Evolutionary conservation across 2,888 invertebrate species (phyloP).

Genomic region (Unio pictorum): DNA sequence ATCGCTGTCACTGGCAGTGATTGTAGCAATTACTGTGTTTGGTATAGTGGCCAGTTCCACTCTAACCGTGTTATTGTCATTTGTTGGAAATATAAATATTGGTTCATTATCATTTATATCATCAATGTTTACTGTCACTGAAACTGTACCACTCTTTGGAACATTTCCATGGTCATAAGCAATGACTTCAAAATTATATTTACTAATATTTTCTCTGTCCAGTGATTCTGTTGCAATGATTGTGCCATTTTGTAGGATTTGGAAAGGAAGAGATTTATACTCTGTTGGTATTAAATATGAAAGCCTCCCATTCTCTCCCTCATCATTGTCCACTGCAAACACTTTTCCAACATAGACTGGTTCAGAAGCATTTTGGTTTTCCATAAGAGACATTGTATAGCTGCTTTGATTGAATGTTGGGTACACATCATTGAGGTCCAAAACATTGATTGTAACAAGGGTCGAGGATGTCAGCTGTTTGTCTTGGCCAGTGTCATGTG

Average conservation of each 20-base stretch:
- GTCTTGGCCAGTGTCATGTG: slow-evolving; percentile 27
- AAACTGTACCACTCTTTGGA: slow-evolving; percentile 34
- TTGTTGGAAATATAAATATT: slow-evolving; percentile 48
- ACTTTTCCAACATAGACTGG: slow-evolving; percentile 31
- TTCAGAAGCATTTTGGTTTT: slow-evolving; percentile 32
- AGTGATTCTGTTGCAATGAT: slow-evolving; percentile 38
- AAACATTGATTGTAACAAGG: slow-evolving; percentile 29
- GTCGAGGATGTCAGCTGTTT: slow-evolving; percentile 22
- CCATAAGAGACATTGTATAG: slow-evolving; percentile 35
- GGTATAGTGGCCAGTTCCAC: slow-evolving; percentile 36
- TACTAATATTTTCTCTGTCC: slow-evolving; percentile 44
- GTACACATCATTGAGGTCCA: slow-evolving; percentile 40
- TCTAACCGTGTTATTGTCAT: slow-evolving; percentile 42
- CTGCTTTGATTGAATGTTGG: slow-evolving; percentile 37
- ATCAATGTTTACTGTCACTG: slow-evolving; percentile 41
- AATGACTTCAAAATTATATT: slow-evolving; percentile 39
- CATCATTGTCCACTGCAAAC: slow-evolving; percentile 37
- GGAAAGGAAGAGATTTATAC: slow-evolving; percentile 36
- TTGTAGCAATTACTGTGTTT: slow-evolving; percentile 25
- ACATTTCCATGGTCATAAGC: slow-evolving; percentile 49
- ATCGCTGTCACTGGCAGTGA: slow-evolving; percentile 37
- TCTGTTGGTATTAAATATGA: slow-evolving; percentile 30
- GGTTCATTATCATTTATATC: slow-evolving; percentile 59
- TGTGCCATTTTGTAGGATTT: slow-evolving; percentile 43
- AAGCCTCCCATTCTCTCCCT: slow-evolving; percentile 44